Conservation (phyloP, 1,140 invertebrate genomes). For the Anastrepha ludens region DNA sequence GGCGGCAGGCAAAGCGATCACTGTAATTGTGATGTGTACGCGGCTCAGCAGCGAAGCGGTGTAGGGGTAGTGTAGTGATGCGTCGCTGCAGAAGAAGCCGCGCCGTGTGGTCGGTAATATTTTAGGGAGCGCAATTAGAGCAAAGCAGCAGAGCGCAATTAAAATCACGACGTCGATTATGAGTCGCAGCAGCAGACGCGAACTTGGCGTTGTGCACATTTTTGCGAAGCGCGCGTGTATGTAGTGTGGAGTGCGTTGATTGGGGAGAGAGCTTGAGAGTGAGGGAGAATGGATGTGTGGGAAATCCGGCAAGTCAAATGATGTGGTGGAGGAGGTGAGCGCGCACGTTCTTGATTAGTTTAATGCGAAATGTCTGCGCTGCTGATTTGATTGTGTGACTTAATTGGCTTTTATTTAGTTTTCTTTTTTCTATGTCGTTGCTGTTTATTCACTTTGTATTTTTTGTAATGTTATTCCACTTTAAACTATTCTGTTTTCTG, state of each 20-base stretch:
- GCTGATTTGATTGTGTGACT: constrained; percentile 9
- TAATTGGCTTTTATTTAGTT: constrained; percentile 3
- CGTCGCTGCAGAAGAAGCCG: constrained; percentile 68
- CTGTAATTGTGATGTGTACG: constrained; percentile 65
- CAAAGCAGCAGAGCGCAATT: constrained; percentile 63
- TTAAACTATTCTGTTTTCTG: neutral
- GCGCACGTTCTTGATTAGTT: neutral
- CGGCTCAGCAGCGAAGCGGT: constrained; percentile 65
- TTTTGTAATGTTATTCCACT: neutral
- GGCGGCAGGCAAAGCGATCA: constrained; percentile 65
- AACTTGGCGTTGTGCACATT: constrained; percentile 55
- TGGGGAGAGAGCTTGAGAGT: neutral
- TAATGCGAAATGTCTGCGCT: constrained; percentile 28
- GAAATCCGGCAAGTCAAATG: neutral
- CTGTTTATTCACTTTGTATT: neutral
- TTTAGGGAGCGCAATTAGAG: constrained; percentile 67
- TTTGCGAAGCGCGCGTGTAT: neutral
- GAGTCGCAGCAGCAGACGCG: constrained; percentile 67
- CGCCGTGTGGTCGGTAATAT: constrained; percentile 58
- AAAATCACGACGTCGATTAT: constrained; percentile 69
- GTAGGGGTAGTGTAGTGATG: constrained; percentile 65
- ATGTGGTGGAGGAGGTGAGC: neutral
- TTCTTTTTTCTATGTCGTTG: neutral
- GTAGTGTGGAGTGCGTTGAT: neutral
- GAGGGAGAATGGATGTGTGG: neutral